Evolutionary conservation across 2,888 invertebrate genomes (phyloP).

Genomic region (Luperina testacea): DNA sequence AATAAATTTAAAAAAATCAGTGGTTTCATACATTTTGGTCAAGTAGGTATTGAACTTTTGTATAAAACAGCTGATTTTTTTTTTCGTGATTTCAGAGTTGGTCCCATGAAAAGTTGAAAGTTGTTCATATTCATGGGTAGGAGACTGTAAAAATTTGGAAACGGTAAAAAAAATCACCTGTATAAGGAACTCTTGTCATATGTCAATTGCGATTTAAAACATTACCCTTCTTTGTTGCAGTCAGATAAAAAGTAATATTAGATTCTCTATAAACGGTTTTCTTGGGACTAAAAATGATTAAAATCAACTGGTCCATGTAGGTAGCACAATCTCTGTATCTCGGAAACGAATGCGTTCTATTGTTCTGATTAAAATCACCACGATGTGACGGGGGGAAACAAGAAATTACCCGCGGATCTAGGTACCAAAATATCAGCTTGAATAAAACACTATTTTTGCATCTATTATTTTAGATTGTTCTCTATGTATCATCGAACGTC

Average conservation of each 20-base stretch:
- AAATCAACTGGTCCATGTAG: slow-evolving; percentile 25
- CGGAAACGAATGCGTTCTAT: slow-evolving; percentile 34
- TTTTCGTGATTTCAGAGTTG: no score
- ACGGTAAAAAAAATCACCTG: no score
- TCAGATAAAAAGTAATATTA: background rate
- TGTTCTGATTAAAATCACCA: slow-evolving; percentile 32
- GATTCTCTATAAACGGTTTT: background rate
- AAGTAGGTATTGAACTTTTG: no score
- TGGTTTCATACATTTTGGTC: no score
- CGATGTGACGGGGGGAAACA: slow-evolving; percentile 8
- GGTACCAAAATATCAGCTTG: background rate
- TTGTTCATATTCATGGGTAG: no score
- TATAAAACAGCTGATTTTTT: no score
- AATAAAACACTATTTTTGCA: background rate
- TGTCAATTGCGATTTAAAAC: background rate
- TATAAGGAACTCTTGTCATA: background rate
- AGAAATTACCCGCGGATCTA: background rate
- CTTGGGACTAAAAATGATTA: slow-evolving; percentile 7
- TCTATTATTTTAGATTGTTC: background rate
- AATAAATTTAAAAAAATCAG: no score
- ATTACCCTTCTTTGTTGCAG: background rate
- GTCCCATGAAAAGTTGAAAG: no score
- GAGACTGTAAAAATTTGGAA: no score
- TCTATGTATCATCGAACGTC: background rate
- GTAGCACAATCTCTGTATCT: slow-evolving; percentile 1